phyloP scores from a whole-genome alignment of 2,113 vertebrate species.

The Rhinoderma darwinii region DNA sequence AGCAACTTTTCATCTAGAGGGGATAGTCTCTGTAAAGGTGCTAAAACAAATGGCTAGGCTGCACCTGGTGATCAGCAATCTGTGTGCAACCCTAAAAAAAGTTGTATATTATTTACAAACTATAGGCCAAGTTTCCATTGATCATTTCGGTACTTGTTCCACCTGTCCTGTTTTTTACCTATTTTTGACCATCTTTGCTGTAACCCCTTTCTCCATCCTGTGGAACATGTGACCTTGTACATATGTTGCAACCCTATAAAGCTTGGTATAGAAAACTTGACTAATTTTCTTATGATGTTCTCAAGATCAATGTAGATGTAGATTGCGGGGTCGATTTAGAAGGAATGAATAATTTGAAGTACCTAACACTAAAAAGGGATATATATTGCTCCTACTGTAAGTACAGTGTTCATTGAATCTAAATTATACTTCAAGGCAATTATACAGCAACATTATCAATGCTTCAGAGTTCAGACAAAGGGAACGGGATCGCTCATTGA shows the following conservation, averaged over 20 bases:
- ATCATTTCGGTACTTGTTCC: neutral
- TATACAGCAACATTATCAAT: neutral
- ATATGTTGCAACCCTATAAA: neutral
- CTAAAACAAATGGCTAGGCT: no score
- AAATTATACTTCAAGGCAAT: neutral
- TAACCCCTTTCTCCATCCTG: neutral
- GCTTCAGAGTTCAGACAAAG: neutral
- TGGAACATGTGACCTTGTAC: neutral
- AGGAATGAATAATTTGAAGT: neutral
- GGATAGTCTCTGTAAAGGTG: no score
- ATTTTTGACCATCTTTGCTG: neutral
- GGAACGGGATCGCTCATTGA: neutral
- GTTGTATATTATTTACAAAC: no score
- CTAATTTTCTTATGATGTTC: no score
- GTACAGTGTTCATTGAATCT: neutral
- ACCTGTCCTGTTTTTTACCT: neutral
- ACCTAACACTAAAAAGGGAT: neutral
- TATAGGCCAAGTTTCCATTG: no score
- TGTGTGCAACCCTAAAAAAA: no score
- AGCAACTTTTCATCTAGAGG: no score
- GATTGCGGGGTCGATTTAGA: neutral
- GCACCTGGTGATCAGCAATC: no score
- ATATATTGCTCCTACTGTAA: neutral
- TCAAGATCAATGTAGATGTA: neutral
- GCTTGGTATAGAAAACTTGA: no score